phyloP scores from a whole-genome alignment of 2,113 vertebrate genomes.

The Chloebia gouldiae region DNA sequence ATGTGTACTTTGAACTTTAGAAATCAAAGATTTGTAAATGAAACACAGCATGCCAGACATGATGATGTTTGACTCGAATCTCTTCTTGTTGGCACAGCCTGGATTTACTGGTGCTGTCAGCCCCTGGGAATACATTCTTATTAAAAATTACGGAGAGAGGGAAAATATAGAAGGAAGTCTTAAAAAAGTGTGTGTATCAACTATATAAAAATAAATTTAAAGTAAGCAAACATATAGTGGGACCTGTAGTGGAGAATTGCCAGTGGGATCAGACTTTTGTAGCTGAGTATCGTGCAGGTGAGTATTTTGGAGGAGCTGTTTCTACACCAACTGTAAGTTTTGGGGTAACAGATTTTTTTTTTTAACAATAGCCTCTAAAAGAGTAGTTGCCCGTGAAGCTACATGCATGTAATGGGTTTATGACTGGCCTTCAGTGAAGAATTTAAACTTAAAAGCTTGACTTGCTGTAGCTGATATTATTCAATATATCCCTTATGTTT shows the following conservation, averaged over 20 bases:
- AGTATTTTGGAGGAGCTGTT: not conserved
- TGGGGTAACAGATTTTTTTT: not conserved
- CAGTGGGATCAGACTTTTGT: not conserved
- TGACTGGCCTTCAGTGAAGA: not conserved
- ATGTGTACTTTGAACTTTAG: slow-evolving; percentile 58
- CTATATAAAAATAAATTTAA: not conserved
- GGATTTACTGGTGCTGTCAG: not conserved
- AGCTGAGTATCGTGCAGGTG: not conserved
- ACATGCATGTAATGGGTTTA: not conserved
- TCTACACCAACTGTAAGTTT: not conserved
- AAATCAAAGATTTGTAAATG: slow-evolving; percentile 63
- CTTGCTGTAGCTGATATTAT: not conserved
- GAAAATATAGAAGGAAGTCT: not conserved
- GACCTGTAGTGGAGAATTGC: not conserved
- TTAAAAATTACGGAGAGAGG: not conserved
- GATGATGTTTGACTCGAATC: slow-evolving; percentile 26
- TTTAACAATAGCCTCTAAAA: not conserved
- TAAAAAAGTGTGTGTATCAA: not conserved
- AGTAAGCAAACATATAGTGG: not conserved
- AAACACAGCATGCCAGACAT: not conserved
- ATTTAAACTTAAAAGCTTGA: not conserved
- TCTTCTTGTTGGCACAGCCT: not conserved
- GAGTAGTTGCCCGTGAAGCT: not conserved
- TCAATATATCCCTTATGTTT: not conserved
- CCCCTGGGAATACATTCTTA: not conserved